Evolutionary conservation across 2,888 invertebrate genomes (phyloP).

Genomic region (Lamellibrachia columna): DNA sequence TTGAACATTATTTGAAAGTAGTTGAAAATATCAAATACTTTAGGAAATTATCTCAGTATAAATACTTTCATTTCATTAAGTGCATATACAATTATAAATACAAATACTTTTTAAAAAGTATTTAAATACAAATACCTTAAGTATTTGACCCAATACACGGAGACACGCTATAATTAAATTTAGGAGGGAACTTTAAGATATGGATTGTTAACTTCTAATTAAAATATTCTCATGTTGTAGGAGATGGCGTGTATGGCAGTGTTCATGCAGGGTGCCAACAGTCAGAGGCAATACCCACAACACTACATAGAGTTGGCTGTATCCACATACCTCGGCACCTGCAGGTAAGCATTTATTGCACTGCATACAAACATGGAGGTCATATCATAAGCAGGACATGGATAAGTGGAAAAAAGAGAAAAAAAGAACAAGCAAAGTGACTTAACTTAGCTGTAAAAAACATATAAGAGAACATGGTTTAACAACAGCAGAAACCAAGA

Average conservation of each 20-base stretch:
- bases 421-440: neutral
- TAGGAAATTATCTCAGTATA: no score
- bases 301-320: conserved; percentile 95
- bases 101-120: no score
- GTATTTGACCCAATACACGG: no score
- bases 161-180: no score
- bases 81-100: no score
- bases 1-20: no score
- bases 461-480: neutral
- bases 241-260: conserved; percentile 95
- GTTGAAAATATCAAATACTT: no score
- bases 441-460: neutral
- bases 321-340: conserved; percentile 86
- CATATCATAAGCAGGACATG: neutral
- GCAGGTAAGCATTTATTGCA: conserved; percentile 65
- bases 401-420: neutral
- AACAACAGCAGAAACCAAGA: neutral
- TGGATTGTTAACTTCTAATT: neutral
- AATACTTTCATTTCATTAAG: no score
- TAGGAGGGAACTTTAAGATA: neutral
- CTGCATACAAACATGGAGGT: neutral
- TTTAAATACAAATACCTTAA: no score
- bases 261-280: conserved; percentile 76
- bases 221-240: conserved; percentile 46
- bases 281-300: conserved; percentile 67